Conservation (phyloP, 2,888 invertebrate genomes). For the Stenichneumon culpator region DNA sequence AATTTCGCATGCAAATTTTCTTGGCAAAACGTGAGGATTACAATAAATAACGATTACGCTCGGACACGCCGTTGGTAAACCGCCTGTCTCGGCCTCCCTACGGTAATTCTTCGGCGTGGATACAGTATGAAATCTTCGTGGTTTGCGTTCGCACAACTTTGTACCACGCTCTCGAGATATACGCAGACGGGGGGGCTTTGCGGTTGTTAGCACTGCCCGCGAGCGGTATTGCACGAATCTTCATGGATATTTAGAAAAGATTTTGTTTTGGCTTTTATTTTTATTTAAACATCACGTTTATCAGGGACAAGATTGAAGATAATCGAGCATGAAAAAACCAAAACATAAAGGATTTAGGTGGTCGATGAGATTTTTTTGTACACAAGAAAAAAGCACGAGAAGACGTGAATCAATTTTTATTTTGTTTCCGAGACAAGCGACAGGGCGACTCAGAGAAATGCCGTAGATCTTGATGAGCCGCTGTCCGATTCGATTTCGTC, state of each 20-base stretch:
- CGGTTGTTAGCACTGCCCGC: constrained; percentile 62
- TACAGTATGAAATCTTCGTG: constrained; percentile 16
- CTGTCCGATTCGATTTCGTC: constrained; percentile 61
- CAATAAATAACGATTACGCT: constrained; percentile 78
- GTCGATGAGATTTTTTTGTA: not conserved
- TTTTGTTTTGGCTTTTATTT: not conserved
- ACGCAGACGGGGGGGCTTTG: constrained; percentile 63
- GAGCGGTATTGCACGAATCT: constrained; percentile 8
- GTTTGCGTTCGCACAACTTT: constrained; percentile 33
- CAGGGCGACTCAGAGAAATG: constrained; percentile 10
- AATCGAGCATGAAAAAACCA: not conserved
- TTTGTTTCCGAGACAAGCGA: not conserved
- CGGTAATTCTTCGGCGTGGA: constrained; percentile 45
- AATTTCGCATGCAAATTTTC: constrained; percentile 78
- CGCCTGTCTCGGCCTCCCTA: constrained; percentile 39
- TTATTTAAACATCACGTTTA: not conserved
- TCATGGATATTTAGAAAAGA: constrained; percentile 15
- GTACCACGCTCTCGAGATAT: constrained; percentile 3
- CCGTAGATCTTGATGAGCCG: constrained; percentile 10
- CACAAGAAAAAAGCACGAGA: not conserved
- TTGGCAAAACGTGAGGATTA: constrained; percentile 70
- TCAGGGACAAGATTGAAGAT: not conserved
- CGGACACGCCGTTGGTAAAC: constrained; percentile 54
- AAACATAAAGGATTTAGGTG: not conserved
- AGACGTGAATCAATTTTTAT: not conserved